Evolutionary conservation across 2,113 vertebrate species (phyloP), one percentile per base, ranked within the genome.

Genomic region (Cyphomyrus discorhynchus): DNA sequence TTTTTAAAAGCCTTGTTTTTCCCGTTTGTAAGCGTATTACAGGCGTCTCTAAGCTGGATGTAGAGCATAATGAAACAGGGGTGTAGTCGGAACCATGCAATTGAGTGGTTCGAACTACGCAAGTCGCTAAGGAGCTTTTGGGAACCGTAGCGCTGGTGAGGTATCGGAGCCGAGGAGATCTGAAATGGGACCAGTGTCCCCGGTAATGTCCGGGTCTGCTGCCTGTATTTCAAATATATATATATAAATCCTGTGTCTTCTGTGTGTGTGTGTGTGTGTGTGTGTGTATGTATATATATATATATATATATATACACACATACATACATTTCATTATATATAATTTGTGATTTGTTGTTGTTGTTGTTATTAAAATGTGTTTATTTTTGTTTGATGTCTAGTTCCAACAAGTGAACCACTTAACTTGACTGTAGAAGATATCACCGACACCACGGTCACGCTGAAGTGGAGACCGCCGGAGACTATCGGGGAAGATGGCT

Each of bases 401-500:
- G 98, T 97, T 89, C 95, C 96, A 0, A 98, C 97, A 88, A 97
- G 97, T 1, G 94, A 93, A 24, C 98, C 98, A 0, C 27, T 96
- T 92, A 94, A 95, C 56, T 93, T 99, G 93, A 91, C 95, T 0
- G 88, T 99, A 89, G 97, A 98, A 91, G 97, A 97, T 56, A 97
- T 99, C 94, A 98, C 94, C 0, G 96, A 96, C 82, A 97, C 94
- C 66, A 97, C 97, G 0, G 93, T 98, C 86, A 96, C 96, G 0
- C 94, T 99, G 93, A 97, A 96, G 74, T 99, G 98, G 98, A 98
- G 96, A 92, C 95, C 96, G 84, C 98, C 98, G 0, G 97, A 97
- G 92, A 94, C 82, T n/a, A 92, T 93, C 0, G 98, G 98, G 52
- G 42, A 2, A 5, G 83, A 93, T 0, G 96, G 95, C 31, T 92